Base-by-base conservation (phyloP, 2,888 invertebrate species). In the Margaritifera margaritifera region DNA sequence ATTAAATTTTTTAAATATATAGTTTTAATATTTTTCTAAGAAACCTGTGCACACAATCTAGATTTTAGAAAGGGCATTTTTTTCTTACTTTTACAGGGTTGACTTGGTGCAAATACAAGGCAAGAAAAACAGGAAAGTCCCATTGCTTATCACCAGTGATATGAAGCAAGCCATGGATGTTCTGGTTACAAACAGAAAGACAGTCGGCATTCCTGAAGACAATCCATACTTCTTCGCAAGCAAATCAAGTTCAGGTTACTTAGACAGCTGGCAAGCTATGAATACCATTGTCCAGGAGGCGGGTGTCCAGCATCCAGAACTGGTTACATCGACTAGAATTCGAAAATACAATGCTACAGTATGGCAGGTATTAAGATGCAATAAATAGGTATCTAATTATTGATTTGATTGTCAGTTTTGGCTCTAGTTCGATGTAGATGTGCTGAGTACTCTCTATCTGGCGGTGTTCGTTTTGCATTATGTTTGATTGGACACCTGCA, bases 111-210 rank as follows among this genome's bases (percentile, higher is more conserved):
- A 31, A 31, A 31, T 31, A 31, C 31, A 1, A 42, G 60, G 60
- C 19, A 60, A 60, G 25, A 60, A 20, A 42, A 60, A 60, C n/a
- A 60, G 50, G n/a, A 60, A 60, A 8, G 60, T 50, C 8, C 60
- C 60, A 42, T 31, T 60, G 4, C 19, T 59, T 20, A 31, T 59
- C 50, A 31, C 59, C 4, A 24, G 50, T 20, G 59, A 59, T 24
- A 60, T 60, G 59, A 31, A n/a, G 51, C n/a, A 60, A 8, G 60
- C 60, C 31, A 60, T 60, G 19, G 50, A 60, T n/a, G 22, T 31
- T 4, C 3, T 60, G 15, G 60, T 60, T 22, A 31, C 60, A 19
- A 60, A 31, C 3, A 31, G 60, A 25, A 8, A 42, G n/a, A 22
- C 20, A 22, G 20, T 31, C 8, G 27, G 27, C 11, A 51, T 31